Base-by-base conservation (phyloP, 1,140 invertebrate genomes). In the Bombus confusus region DNA sequence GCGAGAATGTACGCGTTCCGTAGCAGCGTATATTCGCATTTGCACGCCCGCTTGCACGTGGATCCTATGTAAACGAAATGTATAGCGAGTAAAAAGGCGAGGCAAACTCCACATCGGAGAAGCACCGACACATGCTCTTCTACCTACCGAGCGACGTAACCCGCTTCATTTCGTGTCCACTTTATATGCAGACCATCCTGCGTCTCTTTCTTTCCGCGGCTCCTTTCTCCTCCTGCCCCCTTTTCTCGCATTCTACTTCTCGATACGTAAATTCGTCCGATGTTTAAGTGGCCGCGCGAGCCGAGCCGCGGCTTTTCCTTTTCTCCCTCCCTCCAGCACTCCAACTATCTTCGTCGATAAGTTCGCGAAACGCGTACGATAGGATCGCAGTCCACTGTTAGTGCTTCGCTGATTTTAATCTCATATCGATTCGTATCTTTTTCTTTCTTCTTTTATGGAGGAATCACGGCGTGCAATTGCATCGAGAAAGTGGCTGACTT, bases 161-260 rank as follows among this genome's bases (percentile, higher is more conserved):
- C 91, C 88, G 92, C 91, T 94, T 95, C 93, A 94, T 95, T 95
- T 95, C 92, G 88, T 86, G 91, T 92, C 92, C 92, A 94, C 94
- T 95, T 94, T 95, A 94, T 95, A 94, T 95, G 93, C 94, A 94
- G 91, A 92, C 92, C 85, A 88, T 91, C 91, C 86, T 91, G 68
- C 66, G 31, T 85, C 86, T 91, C 85, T 90, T 79, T 89, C 84
- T 83, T 64, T 83, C 73, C 31, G 12, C 31, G 22, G 47, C 43
- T 43, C 57, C 37, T 31, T 34, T 74, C 80, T 39, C 52, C 64
- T 74, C 52, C 77, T 4, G n/a, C 43, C 66, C 69, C 64, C 66
- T 47, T 86, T 72, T 79, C 66, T 37, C 78, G 31, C 72, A 62
- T 52, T 86, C 80, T 37, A 13, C 68, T 43, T 34, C 31, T 18